A percentile compares a stretch with the other conserved stretches of the same genome.
Evolutionary conservation across 2,888 invertebrate genomes (phyloP).

Genomic region (Paralinhomoeus sp.): DNA sequence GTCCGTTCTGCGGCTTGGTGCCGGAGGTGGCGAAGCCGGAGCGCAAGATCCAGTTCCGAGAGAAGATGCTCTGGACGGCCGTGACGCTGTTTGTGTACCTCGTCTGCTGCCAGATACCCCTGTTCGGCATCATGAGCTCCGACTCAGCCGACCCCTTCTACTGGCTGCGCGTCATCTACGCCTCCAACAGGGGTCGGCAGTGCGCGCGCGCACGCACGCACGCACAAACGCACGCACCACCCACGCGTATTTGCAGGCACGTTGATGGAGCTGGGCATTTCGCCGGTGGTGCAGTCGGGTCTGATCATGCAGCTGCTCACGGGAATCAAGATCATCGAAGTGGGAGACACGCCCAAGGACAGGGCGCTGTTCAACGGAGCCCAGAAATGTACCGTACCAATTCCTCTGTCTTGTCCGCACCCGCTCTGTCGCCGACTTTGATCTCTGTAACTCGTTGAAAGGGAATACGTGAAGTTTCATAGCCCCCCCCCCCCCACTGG

Average conservation of each 20-base stretch:
- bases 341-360: slow-evolving; percentile 97
- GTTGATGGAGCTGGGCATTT: slow-evolving; percentile 96
- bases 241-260: slow-evolving; percentile 53
- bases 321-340: slow-evolving; percentile 98
- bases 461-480: no score
- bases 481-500: no score
- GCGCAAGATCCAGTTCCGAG: slow-evolving; percentile 94
- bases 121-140: slow-evolving; percentile 79
- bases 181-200: slow-evolving; percentile 74
- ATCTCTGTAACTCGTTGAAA: no score
- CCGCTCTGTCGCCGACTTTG: no score
- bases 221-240: no score
- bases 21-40: slow-evolving; percentile 99
- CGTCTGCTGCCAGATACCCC: slow-evolving; percentile 88
- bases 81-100: slow-evolving; percentile 98
- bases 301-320: slow-evolving; percentile 96
- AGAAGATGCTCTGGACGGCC: slow-evolving; percentile 99
- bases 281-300: slow-evolving; percentile 96
- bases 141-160: slow-evolving; percentile 99
- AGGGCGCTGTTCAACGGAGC: slow-evolving; percentile 96
- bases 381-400: no score
- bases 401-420: no score
- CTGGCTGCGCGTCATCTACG: slow-evolving; percentile 98
- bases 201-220: no score
- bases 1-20: slow-evolving; percentile 98